Base-by-base conservation (phyloP, 2,888 invertebrate species). In the Synergus umbraculus region DNA sequence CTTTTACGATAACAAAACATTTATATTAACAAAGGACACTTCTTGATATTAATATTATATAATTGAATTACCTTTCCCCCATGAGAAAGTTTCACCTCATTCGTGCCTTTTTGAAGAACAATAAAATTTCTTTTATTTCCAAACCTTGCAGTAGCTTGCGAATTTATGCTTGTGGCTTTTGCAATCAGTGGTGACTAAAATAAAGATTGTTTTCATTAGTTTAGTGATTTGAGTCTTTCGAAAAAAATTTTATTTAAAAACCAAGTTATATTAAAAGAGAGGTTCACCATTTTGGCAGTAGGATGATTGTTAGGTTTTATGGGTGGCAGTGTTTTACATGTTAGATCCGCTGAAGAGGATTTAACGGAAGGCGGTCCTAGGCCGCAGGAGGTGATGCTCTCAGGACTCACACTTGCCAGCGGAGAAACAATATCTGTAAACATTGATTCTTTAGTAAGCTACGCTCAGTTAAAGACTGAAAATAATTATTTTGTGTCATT, bases 51-150 rank as follows among this genome's bases (percentile, higher is more conserved):
- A 54, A 54, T 18, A 54, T 65, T 65, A 22, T 15, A 22, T 54
- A 76, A 22, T 44, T n/a, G 76, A 66, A 66, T 82, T 87, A 91
- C 91, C 87, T 92, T 92, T 84, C 90, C 90, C 78, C 88, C 90
- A 63, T 89, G 91, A 65, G 91, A 89, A 77, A 92, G 84, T n/a
- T 89, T 90, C 54, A 92, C 89, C 67, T 93, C 93, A 87, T 94
- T 91, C 44, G 93, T 90, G 64, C 94, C 94, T 88, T 95, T 95
- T 87, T 94, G 94, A 43, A 95, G 94, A 37, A 95, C 94, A 84
- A 95, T 94, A 41, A 95, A 93, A 87, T 93, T 94, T 76, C 94
- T 93, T 90, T 94, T 95, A 41, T 93, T 90, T 83, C 91, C 93
- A 66, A 90, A 85, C 80, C 88, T 89, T 44, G 88, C 81, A 67